Evolutionary conservation across 2,113 vertebrate genomes (phyloP).

Genomic region (Grammomys dolichurus): DNA sequence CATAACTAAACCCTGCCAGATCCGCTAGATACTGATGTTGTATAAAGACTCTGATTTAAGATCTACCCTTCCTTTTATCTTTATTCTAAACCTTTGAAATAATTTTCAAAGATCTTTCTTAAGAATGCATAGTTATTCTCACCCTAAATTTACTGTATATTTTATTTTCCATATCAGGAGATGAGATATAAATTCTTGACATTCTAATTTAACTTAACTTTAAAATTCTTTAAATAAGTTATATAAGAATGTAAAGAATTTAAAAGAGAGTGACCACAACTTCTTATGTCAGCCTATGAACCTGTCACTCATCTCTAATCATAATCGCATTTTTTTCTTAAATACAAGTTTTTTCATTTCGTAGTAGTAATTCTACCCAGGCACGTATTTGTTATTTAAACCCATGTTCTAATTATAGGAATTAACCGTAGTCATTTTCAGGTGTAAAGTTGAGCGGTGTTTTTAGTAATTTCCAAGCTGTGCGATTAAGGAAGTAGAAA

Average conservation of each 20-base stretch:
- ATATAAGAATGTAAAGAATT: background rate
- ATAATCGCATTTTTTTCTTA: background rate
- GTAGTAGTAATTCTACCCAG: background rate
- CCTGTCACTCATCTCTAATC: background rate
- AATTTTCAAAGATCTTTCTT: background rate
- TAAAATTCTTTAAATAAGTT: slow-evolving; percentile 12
- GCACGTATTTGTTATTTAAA: slow-evolving; percentile 20
- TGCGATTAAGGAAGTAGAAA: slow-evolving; percentile 46
- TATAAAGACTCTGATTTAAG: slow-evolving; percentile 62
- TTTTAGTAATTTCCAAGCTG: slow-evolving; percentile 42
- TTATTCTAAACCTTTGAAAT: slow-evolving; percentile 47
- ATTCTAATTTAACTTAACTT: slow-evolving; percentile 33
- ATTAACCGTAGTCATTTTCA: slow-evolving; percentile 14
- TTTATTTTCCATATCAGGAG: slow-evolving; percentile 39
- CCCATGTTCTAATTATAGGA: background rate
- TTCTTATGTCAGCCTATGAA: background rate
- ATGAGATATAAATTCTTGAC: slow-evolving; percentile 22
- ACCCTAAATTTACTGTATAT: slow-evolving; percentile 1
- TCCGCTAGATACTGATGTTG: slow-evolving; percentile 66
- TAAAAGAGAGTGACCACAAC: slow-evolving; percentile 9
- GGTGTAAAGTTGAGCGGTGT: slow-evolving; percentile 14
- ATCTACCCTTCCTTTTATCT: slow-evolving; percentile 48
- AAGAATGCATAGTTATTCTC: background rate
- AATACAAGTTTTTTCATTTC: background rate
- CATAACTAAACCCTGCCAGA: slow-evolving; percentile 62